Base-by-base conservation (phyloP, 2,888 invertebrate genomes). In the Lasioglossum calceatum region DNA sequence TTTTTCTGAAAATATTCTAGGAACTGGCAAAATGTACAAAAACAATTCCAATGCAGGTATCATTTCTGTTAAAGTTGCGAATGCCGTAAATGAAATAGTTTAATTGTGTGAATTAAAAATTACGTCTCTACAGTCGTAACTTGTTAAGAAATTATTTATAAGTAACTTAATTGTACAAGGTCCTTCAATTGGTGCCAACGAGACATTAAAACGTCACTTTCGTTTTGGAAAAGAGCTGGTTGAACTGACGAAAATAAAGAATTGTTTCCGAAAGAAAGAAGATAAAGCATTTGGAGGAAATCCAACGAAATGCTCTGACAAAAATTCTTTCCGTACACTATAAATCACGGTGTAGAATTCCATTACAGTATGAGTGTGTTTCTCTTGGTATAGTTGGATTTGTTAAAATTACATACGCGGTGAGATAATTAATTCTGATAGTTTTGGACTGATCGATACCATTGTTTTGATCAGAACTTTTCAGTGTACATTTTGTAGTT, bases 221-320 rank as follows among this genome's bases (percentile, higher is more conserved):
- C 0, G 27, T 64, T 64, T 64, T 32, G 64, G 32, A 64, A 32
- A 64, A 27, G 16, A 64, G 32, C 7, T 16, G 32, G 32, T 27
- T 5, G 27, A 23, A 61, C 14, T 61, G 27, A 27, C 61, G 1
- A 8, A 23, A 39, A 23, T 39, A 67, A 39, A 67, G 67, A 39
- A 19, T 36, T 67, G 19, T 67, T 67, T 67, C 36, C 19, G 19
- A 67, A 67, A 36, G 36, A 67, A 67, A 3, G 36, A 36, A 67
- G 67, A 67, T 23, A 23, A 67, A 67, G 67, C 19, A 67, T 67
- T 67, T 36, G 67, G 67, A 67, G 36, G 19, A 67, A 39, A 36
- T 39, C 67, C 36, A 67, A 67, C 36, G 19, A 36, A 67, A 36
- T 36, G 14, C 2, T 67, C 10, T 19, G 36, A 36, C 67, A 36